Conservation (phyloP, 2,113 vertebrate genomes). For the Tragelaphus buxtoni region DNA sequence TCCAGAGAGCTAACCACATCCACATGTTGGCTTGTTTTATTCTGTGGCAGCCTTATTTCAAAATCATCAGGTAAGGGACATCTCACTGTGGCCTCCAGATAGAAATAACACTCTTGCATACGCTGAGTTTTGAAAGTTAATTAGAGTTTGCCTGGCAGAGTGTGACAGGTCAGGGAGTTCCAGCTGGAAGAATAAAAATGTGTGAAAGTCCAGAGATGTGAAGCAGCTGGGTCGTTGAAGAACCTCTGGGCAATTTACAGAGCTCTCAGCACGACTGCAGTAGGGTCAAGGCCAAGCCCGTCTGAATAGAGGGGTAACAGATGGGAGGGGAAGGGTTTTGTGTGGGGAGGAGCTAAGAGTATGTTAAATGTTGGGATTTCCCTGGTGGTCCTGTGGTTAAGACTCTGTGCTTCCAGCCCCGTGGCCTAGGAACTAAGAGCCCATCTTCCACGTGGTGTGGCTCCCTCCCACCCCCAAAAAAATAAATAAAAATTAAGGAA, state of each 20-base stretch:
- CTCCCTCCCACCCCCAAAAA: not conserved
- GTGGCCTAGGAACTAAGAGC: not conserved
- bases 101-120: not conserved
- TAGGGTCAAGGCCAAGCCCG: not conserved
- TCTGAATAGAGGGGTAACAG: rapidly evolving
- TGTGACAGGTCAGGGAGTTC: not conserved
- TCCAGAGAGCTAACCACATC: not conserved
- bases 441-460: not conserved
- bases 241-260: not conserved
- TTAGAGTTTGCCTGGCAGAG: not conserved
- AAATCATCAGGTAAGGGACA: not conserved
- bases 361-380: not conserved
- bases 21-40: not conserved
- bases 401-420: not conserved
- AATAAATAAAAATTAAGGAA: not conserved
- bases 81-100: not conserved
- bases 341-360: not conserved
- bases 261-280: not conserved
- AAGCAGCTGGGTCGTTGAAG: not conserved
- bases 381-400: not conserved
- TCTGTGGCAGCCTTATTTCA: not conserved
- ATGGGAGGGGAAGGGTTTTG: not conserved
- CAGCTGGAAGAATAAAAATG: not conserved
- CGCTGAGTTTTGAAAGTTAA: not conserved
- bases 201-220: not conserved